These are phyloP conservation scores for Bombylius major DNA, from an alignment of 2,888 invertebrate species.

Conservation along the genomic window DNA sequence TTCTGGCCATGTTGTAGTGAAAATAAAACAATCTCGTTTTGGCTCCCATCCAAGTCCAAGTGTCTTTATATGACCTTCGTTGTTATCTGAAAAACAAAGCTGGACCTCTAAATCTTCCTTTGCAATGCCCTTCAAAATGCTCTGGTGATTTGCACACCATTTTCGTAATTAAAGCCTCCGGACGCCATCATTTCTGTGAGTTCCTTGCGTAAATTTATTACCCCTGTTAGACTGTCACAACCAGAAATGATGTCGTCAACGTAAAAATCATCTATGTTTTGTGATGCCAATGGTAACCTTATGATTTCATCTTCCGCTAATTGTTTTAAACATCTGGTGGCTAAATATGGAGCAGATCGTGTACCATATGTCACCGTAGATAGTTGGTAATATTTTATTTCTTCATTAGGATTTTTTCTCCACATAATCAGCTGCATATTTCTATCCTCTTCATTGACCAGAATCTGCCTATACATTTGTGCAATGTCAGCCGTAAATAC, in stretches of 20 bases:
- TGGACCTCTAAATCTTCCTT: neutral
- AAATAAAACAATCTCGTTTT: no score
- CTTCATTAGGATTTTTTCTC: slow-evolving; percentile 6
- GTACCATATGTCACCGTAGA: slow-evolving; percentile 4
- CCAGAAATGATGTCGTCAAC: slow-evolving; percentile 15
- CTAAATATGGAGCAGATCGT: neutral
- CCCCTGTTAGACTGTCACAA: slow-evolving; percentile 6
- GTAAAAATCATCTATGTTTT: slow-evolving; percentile 14
- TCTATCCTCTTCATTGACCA: neutral
- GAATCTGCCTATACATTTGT: slow-evolving; percentile 9
- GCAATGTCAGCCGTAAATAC: slow-evolving; percentile 18
- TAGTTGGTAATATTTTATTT: slow-evolving; percentile 29
- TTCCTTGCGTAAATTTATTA: neutral
- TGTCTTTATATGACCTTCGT: no score
- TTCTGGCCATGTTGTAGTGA: no score
- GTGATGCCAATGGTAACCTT: slow-evolving; percentile 1
- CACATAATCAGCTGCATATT: neutral
- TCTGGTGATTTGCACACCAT: no score
- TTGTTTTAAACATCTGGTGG: neutral
- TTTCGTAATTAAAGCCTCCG: no score
- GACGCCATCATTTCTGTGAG: no score
- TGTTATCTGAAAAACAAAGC: no score
- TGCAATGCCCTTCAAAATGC: neutral
- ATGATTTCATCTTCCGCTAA: neutral
- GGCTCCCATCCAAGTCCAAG: no score